Evolutionary conservation across 1,140 invertebrate species (phyloP).

Genomic region (Neelides sp.): DNA sequence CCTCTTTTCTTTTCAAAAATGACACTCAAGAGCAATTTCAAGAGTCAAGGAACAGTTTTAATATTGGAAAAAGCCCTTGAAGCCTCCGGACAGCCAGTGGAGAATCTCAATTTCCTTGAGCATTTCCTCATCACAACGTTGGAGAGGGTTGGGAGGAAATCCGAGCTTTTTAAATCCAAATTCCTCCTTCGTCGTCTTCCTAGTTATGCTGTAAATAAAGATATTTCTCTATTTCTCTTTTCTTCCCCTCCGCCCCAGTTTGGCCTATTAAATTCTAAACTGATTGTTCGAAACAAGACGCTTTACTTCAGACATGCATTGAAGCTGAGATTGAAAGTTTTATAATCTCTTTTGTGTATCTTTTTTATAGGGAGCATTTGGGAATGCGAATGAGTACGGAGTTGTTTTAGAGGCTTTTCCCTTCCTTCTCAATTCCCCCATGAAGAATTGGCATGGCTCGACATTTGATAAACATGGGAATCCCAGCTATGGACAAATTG

Average conservation of each 20-base stretch:
- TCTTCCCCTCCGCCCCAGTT: background rate
- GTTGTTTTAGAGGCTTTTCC: conserved; percentile 21
- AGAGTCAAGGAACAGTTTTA: too few species aligned
- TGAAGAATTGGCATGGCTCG: background rate
- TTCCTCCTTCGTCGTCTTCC: conserved; percentile 25
- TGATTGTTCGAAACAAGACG: background rate
- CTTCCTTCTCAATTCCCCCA: conserved; percentile 16
- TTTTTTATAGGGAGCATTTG: conserved; percentile 16
- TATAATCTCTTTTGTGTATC: background rate
- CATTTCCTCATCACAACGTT: conserved; percentile 13
- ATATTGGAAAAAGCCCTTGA: too few species aligned
- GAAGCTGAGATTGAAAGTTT: background rate
- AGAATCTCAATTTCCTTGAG: conserved; percentile 25
- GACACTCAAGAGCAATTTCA: too few species aligned
- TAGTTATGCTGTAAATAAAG: conserved; percentile 20
- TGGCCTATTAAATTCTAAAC: background rate
- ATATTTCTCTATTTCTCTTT: conserved; percentile 1
- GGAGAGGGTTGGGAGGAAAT: conserved; percentile 1
- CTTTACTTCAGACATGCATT: background rate
- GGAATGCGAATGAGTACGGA: conserved; percentile 27
- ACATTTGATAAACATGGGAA: conserved; percentile 8
- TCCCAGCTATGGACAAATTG: conserved; percentile 19
- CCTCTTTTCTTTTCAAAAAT: too few species aligned
- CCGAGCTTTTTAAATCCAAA: conserved; percentile 5
- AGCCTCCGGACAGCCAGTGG: conserved; percentile 21